Evolutionary conservation across 2,888 invertebrate genomes (phyloP), one percentile per base, ranked within the genome.

Genomic region (Cosmia pyralina): DNA sequence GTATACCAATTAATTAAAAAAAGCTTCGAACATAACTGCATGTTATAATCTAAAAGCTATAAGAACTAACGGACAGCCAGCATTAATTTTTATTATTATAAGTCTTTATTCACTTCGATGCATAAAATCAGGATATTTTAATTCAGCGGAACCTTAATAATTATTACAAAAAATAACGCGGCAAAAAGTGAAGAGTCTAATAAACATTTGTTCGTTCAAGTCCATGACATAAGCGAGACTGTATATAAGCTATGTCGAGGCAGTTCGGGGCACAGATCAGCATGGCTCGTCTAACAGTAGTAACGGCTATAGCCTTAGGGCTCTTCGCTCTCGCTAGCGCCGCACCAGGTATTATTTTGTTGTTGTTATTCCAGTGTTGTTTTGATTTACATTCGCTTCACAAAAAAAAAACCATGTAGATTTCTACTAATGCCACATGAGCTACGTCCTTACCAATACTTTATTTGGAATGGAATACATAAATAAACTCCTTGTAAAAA

Each of bases 251-350:
- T 75, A 60, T 69, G 79, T 62, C 72, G 72, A 69, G 78, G 55
- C 46, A 59, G 28, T 72, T 75, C 86, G 91, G 91, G 92, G 91
- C 92, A 79, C 83, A 81, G 84, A 79, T 34, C 73, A 80, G 34
- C 76, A 95, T 95, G 95, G 90, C 92, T 77, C 93, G 93, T 66
- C 91, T 95, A 50, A 89, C 88, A 81, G 81, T 95, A n/a, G 86
- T 89, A 77, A 89, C 91, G 58, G 44, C 6, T n/a, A 80, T 93
- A 83, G 94, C 92, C 85, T 77, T 95, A 79, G 94, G 93, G 88
- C 92, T 95, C 38, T 67, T 93, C 63, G 93, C 90, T 76, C 93
- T 92, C 88, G 89, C 89, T 17, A 89, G 88, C 84, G 94, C 94
- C 60, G 90, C 93, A 58, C 92, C 95, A 93, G 95, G 95, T 94